These are phyloP conservation scores for Cataglyphis altisquamis DNA, from an alignment of 2,888 invertebrate genomes.

Conservation along the genomic window DNA sequence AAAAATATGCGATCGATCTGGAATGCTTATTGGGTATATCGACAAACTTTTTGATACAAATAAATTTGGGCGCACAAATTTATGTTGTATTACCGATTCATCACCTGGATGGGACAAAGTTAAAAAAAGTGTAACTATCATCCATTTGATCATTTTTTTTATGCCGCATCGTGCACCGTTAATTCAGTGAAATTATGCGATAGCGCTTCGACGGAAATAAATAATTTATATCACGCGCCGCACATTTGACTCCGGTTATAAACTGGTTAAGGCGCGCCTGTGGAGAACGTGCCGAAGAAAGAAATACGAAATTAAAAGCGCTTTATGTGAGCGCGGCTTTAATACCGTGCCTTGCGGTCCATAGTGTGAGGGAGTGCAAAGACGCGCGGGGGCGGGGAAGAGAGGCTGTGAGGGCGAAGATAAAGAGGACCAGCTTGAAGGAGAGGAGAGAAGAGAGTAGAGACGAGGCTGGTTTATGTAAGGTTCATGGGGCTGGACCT, in stretches of 20 bases:
- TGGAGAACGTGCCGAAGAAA: conserved; percentile 51
- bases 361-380: conserved; percentile 65
- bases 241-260: conserved; percentile 56
- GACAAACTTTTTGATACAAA: conserved; percentile 2
- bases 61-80: neutral
- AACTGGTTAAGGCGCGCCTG: conserved; percentile 25
- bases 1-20: neutral
- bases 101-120: neutral
- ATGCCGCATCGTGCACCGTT: conserved; percentile 22
- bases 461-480: conserved; percentile 66
- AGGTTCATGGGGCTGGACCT: conserved; percentile 71
- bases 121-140: conserved; percentile 1
- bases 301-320: conserved; percentile 67
- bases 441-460: conserved; percentile 45
- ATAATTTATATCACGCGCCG: conserved; percentile 51
- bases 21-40: neutral
- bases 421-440: conserved; percentile 36
- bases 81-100: conserved; percentile 24
- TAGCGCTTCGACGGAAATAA: conserved; percentile 46
- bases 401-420: conserved; percentile 53
- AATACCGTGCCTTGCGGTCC: conserved; percentile 59
- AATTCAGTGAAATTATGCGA: conserved; percentile 65
- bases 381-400: conserved; percentile 56
- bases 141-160: conserved; percentile 23
- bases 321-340: conserved; percentile 62